Percentiles rank a stretch among this genome's conserved stretches.
Conservation (phyloP, 2,888 invertebrate species). For the Leptinotarsa juncta region DNA sequence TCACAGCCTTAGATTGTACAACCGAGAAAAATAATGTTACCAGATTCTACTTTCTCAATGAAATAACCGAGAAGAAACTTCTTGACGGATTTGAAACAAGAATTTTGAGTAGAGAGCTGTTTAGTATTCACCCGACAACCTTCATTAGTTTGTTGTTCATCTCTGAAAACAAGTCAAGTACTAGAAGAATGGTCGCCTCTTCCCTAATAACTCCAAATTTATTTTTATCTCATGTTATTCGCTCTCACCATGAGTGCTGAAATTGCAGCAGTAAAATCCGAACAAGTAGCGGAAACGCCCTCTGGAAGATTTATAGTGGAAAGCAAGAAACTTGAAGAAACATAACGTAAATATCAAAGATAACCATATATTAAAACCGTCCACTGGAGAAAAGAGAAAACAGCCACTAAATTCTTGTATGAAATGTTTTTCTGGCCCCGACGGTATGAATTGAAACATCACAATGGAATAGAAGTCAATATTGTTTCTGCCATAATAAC, state of each 20-base stretch:
- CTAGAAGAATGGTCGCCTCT: background rate
- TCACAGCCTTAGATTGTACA: too few species aligned
- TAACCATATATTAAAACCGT: slow-evolving; percentile 38
- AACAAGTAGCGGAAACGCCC: slow-evolving; percentile 35
- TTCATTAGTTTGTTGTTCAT: slow-evolving; percentile 17
- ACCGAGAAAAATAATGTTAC: too few species aligned
- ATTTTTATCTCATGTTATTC: slow-evolving; percentile 25
- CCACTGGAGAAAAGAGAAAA: slow-evolving; percentile 10
- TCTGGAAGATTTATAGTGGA: slow-evolving; percentile 44
- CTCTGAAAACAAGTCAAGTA: slow-evolving; percentile 3
- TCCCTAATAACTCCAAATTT: slow-evolving; percentile 27
- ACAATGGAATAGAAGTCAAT: background rate
- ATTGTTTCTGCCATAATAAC: background rate
- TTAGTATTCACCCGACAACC: background rate
- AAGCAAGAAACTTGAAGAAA: slow-evolving; percentile 43
- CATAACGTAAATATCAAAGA: slow-evolving; percentile 47
- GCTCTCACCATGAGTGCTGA: slow-evolving; percentile 30
- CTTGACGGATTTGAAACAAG: background rate
- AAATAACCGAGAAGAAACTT: background rate
- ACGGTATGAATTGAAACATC: background rate
- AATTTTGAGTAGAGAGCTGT: background rate
- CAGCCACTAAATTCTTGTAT: slow-evolving; percentile 13
- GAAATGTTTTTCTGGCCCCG: slow-evolving; percentile 4
- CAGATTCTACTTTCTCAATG: too few species aligned
- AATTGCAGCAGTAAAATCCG: slow-evolving; percentile 43